Evolutionary conservation across 1,140 invertebrate genomes (phyloP).

Genomic region (Zaprionus tsacasi): DNA sequence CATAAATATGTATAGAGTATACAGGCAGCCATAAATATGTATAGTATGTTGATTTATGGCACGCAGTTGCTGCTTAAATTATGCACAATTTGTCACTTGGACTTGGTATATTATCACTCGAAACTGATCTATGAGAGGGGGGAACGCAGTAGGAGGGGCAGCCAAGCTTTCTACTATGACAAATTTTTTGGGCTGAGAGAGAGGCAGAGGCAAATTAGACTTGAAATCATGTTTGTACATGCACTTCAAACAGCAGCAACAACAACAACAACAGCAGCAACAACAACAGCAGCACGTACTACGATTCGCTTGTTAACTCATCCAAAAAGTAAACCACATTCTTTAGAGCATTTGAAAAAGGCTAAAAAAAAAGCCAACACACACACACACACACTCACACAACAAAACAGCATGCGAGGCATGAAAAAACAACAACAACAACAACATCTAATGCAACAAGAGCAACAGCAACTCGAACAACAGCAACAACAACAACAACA

Average conservation of each 20-base stretch:
- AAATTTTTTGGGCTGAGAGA: slow-evolving; percentile 48
- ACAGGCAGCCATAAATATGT: background rate
- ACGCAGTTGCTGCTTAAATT: slow-evolving; percentile 24
- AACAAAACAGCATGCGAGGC: slow-evolving; percentile 51
- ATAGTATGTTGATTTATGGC: slow-evolving; percentile 6
- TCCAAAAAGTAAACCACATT: slow-evolving; percentile 82
- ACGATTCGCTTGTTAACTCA: slow-evolving; percentile 76
- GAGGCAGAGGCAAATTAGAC: slow-evolving; percentile 46
- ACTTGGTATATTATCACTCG: slow-evolving; percentile 62
- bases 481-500: slow-evolving; percentile 23
- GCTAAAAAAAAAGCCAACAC: slow-evolving; percentile 19
- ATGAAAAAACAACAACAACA: slow-evolving; percentile 41
- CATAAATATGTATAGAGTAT: slow-evolving; percentile 4
- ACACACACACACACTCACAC: too few species aligned
- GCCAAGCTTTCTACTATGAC: slow-evolving; percentile 72
- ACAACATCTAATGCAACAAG: slow-evolving; percentile 15
- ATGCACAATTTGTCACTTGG: slow-evolving; percentile 52
- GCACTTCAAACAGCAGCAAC: slow-evolving; percentile 26
- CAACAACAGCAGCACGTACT: slow-evolving; percentile 45
- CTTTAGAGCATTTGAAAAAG: slow-evolving; percentile 72
- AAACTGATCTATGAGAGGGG: slow-evolving; percentile 69
- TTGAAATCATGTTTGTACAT: slow-evolving; percentile 48
- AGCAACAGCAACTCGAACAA: slow-evolving; percentile 33
- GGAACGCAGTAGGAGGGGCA: background rate
- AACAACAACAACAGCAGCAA: slow-evolving; percentile 14